These are phyloP conservation scores for Callipepla californica DNA, from an alignment of 2,113 vertebrate genomes.

Conservation along the genomic window DNA sequence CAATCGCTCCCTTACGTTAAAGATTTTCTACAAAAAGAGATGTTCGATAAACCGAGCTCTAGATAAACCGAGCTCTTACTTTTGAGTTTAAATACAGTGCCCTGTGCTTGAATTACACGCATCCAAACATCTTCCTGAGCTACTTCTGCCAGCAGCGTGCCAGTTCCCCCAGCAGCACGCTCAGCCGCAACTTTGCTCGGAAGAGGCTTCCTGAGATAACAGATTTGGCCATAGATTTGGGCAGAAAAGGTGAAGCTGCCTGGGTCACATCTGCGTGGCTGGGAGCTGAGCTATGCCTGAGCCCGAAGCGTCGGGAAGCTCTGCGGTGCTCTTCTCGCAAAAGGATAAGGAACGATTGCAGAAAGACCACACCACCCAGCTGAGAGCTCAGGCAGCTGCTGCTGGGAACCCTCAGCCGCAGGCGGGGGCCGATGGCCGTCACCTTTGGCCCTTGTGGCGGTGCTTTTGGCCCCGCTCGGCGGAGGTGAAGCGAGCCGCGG, in stretches of 20 bases:
- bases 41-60: background rate
- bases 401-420: background rate
- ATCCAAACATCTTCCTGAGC: rapidly evolving
- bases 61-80: background rate
- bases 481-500: rapidly evolving
- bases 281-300: too few relatives aligned
- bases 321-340: background rate
- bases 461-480: rapidly evolving
- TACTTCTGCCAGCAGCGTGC: too few relatives aligned
- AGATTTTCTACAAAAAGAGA: background rate
- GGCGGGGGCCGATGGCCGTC: rapidly evolving
- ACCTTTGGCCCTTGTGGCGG: background rate
- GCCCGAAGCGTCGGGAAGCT: too few relatives aligned
- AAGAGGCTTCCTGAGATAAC: background rate
- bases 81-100: background rate
- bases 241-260: background rate
- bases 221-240: background rate
- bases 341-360: background rate
- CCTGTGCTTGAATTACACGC: rapidly evolving
- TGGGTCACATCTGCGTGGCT: background rate
- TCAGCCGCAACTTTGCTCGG: background rate
- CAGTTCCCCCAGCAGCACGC: background rate
- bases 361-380: background rate
- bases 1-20: background rate
- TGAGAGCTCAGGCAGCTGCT: rapidly evolving